Base-by-base conservation (phyloP, 1,140 invertebrate species). In the Hermetia illucens region DNA sequence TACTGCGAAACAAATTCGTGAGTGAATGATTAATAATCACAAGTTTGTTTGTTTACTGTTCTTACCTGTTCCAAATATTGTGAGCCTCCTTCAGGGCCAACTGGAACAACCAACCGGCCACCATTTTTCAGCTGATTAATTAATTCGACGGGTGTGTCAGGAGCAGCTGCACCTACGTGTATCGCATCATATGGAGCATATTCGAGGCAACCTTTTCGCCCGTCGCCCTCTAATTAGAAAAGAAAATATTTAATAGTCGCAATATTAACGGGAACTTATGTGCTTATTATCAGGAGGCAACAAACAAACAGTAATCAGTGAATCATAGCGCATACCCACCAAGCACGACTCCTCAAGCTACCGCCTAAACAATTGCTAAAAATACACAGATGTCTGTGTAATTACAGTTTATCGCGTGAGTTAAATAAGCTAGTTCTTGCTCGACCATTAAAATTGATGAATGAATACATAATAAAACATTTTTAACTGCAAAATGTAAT, bases 131-230 rank as follows among this genome's bases (percentile, higher is more conserved):
- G 52, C 47, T 78, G 75, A 22, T 74, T 53, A 59, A 67, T 68
- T 57, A 84, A 77, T 42, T 71, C 66, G 62, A 79, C 66, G 34
- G 89, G 90, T 34, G 90, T 66, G 15, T 64, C 67, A 6, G 81
- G 71, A 20, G 88, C 82, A 35, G 90, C 90, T 33, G 90, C 91
- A 41, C 91, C 91, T 34, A 95, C 91, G 70, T 94, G 89, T 46
- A 94, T 93, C 12, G 84, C 87, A 72, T 91, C 82, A 58, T 82
- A 95, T 2, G 89, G 89, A 6, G 73, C 84, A 42, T 75, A 71
- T 22, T 67, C 53, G 6, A 65, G 50, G 58, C 77, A 81, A 1
- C 90, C 90, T 50, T 72, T 51, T 40, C 90, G 68, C 2, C 90
- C 90, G 72, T 95, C 90, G 19, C 88, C 89, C 56, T 75, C 77